Conservation (phyloP, 2,888 invertebrate genomes). For the Cyclophora punctaria region DNA sequence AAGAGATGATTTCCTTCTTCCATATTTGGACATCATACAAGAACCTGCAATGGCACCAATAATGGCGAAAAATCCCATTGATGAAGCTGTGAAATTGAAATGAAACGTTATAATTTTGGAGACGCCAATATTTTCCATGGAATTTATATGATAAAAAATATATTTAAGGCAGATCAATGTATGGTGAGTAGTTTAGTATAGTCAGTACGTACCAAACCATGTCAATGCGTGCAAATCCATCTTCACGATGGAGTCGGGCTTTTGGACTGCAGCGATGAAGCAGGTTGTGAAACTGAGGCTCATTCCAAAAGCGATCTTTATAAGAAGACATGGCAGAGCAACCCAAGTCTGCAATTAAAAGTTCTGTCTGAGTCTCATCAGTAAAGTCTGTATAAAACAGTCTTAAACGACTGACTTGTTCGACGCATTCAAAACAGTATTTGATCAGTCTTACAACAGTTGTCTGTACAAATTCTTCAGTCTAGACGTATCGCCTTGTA, state of each 20-base stretch:
- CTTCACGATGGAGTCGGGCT: constrained; percentile 38
- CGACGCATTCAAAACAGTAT: too few species aligned
- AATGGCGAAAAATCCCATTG: constrained; percentile 3
- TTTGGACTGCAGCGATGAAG: constrained; percentile 67
- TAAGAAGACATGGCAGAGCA: constrained; percentile 25
- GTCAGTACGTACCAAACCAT: constrained; percentile 58
- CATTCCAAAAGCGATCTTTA: constrained; percentile 36
- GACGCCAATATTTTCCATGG: background rate
- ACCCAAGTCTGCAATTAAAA: background rate
- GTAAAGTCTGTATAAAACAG: too few species aligned
- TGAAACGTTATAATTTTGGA: background rate
- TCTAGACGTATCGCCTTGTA: too few species aligned
- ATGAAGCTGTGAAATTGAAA: constrained; percentile 4
- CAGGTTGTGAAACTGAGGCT: constrained; percentile 70
- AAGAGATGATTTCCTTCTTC: constrained; percentile 4
- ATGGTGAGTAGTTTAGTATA: background rate
- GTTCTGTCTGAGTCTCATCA: background rate
- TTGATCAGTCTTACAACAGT: too few species aligned
- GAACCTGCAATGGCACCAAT: constrained; percentile 3
- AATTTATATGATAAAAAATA: background rate
- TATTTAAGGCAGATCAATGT: background rate
- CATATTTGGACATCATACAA: constrained; percentile 5
- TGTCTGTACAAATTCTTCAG: too few species aligned
- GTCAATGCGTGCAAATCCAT: constrained; percentile 57
- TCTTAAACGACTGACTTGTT: too few species aligned